Evolutionary conservation across 2,797 vertebrate genomes (phyloP), one percentile per base, ranked within the genome.

Genomic region (Octomys mimax): DNA sequence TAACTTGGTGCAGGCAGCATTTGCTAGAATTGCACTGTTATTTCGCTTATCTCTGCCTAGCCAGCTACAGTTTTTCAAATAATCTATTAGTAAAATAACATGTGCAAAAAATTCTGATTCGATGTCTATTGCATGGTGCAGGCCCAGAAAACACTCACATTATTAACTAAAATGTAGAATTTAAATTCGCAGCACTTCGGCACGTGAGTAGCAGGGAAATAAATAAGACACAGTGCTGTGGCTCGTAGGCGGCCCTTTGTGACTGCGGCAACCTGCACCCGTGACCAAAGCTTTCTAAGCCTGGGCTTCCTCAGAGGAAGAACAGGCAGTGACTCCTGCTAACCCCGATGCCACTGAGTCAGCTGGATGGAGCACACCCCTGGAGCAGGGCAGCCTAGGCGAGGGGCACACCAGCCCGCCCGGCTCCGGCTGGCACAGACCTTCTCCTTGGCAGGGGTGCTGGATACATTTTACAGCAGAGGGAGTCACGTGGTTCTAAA

Each of bases 11-110:
- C 14, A 82, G n/a, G 52, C n/a, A 70, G 16, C 73, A 89, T 83
- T 88, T 33, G 3, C 81, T 87, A 92, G 77, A 90, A 89, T 94
- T 91, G 89, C 18, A 33, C 21, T 80, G 33, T 79, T 31, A 80
- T 86, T 94, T 91, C 24, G 24, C 87, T 96, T 94, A 95, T 94
- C 92, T 96, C 66, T 92, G 24, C 64, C 28, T 93, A 64, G 33
- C 93, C 83, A 96, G 87, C 18, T 59, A 61, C 83, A 64, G 42
- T 54, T 87, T 81, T 22, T 78, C 62, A 87, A 73, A 39, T 87
- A 93, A 91, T 22, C 82, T 92, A 54, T 92, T 73, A 89, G 46
- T 84, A 79, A 95, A 97, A 91, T 90, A 92, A 80, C 54, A 61
- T 61, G 3, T 80, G 36, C 36, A 73, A 42, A 87, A 81, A 84